Base-by-base conservation (phyloP, 2,113 vertebrate genomes). In the Addax nasomaculatus region DNA sequence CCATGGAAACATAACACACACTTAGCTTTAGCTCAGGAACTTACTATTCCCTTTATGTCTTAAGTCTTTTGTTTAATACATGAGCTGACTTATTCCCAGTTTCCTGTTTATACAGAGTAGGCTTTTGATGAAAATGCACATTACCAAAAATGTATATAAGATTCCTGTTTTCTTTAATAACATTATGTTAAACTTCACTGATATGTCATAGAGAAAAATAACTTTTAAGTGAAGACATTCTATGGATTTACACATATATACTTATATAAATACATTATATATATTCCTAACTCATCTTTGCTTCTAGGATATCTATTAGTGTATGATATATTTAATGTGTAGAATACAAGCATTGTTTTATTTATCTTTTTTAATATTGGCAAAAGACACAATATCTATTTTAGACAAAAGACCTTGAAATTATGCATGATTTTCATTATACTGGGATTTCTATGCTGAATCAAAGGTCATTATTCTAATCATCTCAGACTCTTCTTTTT, bases 71-170 rank as follows among this genome's bases (percentile, higher is more conserved):
- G 97, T 89, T 96, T 98, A 95, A 96, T 58, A 84, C 88, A 95
- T 98, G 98, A 98, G 96, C 96, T 12, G 97, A 85, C 87, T 14
- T 86, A 97, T 96, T 73, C 94, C 93, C 86, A 96, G 96, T 97
- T 99, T 98, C 98, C 98, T 98, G 98, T 99, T 99, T 98, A 97
- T 96, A 94, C 39, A 97, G 73, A 70, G 53, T 89, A 89, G 94
- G 93, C 96, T 98, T 97, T 98, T 98, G 98, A 98, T 98, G 98
- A 5, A 64, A 98, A 96, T 92, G 27, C 93, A 96, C 33, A 92
- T 97, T 88, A 98, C 96, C 96, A 96, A 97, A 97, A 96, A 96
- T 90, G 87, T 98, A 96, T 67, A 98, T 93, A 96, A 91, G 88
- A 96, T 98, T 98, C 97, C 97, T 97, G 85, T 97, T 98, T 98